Percentiles rank a stretch among this genome's conserved stretches.
phyloP scores from a whole-genome alignment of 1,140 invertebrate species.

The Pseudoatta argentina region DNA sequence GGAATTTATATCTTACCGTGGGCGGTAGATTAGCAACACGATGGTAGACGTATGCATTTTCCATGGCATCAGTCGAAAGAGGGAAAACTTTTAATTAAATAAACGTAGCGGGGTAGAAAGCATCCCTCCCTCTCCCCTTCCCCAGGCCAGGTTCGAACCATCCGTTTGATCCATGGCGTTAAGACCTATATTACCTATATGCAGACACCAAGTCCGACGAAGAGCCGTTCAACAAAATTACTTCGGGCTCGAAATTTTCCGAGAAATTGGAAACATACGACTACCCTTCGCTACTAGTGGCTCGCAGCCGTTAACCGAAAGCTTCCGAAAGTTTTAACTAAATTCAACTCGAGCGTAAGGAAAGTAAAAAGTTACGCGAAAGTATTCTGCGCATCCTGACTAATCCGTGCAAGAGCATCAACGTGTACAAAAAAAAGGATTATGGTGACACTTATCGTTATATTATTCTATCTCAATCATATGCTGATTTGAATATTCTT shows the following conservation, averaged over 20 bases:
- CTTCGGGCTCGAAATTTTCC: constrained; percentile 47
- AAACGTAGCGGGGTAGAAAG: constrained; percentile 31
- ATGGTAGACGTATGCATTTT: constrained; percentile 32
- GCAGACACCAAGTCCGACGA: not conserved
- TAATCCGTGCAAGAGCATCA: constrained; percentile 60
- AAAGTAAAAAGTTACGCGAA: constrained; percentile 66
- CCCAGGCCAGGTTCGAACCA: not conserved
- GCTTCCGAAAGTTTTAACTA: constrained; percentile 71
- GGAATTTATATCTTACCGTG: constrained; percentile 57
- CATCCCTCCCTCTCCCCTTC: not conserved
- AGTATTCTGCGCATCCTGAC: constrained; percentile 59
- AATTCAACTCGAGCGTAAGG: constrained; percentile 63
- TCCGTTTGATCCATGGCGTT: constrained; percentile 39
- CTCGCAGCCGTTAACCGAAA: constrained; percentile 54
- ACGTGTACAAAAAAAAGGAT: constrained; percentile 33
- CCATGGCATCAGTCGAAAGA: constrained; percentile 33
- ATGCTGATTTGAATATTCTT: not conserved
- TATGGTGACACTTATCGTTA: constrained; percentile 17
- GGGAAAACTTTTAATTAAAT: constrained; percentile 61
- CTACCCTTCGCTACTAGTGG: constrained; percentile 23
- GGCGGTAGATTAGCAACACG: constrained; percentile 37
- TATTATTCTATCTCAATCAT: constrained; percentile 51
- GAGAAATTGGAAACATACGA: constrained; percentile 67
- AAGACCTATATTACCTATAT: constrained; percentile 22
- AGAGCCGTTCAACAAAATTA: constrained; percentile 66